Percentiles rank a stretch among this genome's conserved stretches.
These are phyloP conservation scores for Montifringilla adamsi DNA, from an alignment of 2,113 vertebrate species.

Conservation along the genomic window DNA sequence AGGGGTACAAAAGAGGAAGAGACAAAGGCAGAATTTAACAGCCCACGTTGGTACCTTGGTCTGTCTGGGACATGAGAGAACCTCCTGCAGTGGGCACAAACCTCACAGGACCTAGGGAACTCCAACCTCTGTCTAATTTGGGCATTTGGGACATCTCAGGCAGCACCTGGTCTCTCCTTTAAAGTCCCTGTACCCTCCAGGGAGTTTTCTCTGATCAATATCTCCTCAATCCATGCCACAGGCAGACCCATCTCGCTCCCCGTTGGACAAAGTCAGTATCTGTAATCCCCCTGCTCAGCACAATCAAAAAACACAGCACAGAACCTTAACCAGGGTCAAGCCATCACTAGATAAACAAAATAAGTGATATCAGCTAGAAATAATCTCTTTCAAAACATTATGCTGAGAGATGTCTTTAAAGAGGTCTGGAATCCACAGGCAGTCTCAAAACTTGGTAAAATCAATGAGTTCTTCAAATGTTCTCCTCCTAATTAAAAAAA, in stretches of 20 bases:
- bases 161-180: neutral
- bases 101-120: neutral
- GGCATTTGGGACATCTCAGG: neutral
- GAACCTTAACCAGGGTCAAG: neutral
- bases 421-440: neutral
- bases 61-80: neutral
- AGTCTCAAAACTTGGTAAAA: neutral
- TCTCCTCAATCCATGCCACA: neutral
- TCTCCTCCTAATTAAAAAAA: neutral
- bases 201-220: neutral
- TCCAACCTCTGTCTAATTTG: fast-evolving
- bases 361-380: neutral
- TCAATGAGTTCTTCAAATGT: neutral
- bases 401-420: neutral
- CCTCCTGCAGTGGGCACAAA: neutral
- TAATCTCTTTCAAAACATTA: neutral
- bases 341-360: neutral
- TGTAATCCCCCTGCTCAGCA: neutral
- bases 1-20: neutral
- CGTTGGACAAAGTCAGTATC: neutral
- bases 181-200: neutral
- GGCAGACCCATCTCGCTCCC: neutral
- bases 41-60: neutral
- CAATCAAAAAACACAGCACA: neutral
- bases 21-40: neutral